These are phyloP conservation scores for Bubalus kerabau DNA, from an alignment of 2,113 vertebrate genomes.

Conservation along the genomic window DNA sequence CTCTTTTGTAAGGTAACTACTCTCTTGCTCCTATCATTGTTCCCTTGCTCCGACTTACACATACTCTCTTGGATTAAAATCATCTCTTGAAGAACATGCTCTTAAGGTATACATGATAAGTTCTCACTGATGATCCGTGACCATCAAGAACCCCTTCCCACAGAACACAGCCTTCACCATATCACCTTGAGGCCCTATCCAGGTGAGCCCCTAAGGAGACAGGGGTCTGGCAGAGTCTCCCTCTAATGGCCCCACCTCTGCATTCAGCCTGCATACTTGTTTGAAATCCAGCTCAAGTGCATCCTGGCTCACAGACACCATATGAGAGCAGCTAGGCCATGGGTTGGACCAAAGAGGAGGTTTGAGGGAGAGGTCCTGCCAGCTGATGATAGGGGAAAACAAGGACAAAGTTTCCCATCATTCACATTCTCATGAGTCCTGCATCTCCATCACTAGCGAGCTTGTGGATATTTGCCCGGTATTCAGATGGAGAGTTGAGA, in stretches of 20 bases:
- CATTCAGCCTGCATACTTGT: accelerated
- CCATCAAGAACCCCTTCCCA: not conserved
- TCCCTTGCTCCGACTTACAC: not conserved
- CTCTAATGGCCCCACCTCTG: no score
- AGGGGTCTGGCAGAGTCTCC: not conserved
- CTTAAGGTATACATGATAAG: not conserved
- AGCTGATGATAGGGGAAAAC: not conserved
- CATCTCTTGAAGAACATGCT: not conserved
- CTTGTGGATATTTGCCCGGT: not conserved
- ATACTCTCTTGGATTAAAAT: not conserved
- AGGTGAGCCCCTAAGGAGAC: not conserved
- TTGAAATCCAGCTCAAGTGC: not conserved
- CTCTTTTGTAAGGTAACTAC: not conserved
- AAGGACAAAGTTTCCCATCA: not conserved
- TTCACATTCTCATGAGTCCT: not conserved
- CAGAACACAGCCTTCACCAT: not conserved
- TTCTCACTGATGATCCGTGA: not conserved
- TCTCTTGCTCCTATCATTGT: not conserved
- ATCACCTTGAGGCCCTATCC: not conserved
- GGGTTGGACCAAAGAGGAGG: not conserved
- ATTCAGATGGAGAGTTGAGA: not conserved
- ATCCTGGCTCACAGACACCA: no score
- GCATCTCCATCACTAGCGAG: not conserved
- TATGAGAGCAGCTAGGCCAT: not conserved
- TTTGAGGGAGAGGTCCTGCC: not conserved